Conservation (phyloP, 2,113 vertebrate species). For the Myiozetetes cayanensis region DNA sequence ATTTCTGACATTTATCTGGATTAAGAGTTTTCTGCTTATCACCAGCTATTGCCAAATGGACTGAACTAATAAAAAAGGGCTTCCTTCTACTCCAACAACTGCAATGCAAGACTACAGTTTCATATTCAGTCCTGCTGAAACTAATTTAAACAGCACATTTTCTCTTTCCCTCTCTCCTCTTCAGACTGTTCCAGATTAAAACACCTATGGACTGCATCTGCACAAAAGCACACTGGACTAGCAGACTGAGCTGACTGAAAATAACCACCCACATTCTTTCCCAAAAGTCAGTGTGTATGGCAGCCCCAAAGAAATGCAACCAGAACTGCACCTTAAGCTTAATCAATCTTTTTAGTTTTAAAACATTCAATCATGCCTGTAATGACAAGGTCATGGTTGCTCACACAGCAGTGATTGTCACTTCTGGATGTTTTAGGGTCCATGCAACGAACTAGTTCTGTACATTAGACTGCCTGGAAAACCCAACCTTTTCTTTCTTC, state of each 20-base stretch:
- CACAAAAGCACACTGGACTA: neutral
- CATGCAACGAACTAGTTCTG: neutral
- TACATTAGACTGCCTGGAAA: neutral
- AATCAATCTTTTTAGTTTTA: neutral
- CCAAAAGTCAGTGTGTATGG: neutral
- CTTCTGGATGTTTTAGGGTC: neutral
- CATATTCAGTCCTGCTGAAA: neutral
- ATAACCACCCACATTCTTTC: neutral
- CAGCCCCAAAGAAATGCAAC: neutral
- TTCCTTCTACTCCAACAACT: neutral
- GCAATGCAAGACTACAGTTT: neutral
- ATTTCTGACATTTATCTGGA: slow-evolving; percentile 7
- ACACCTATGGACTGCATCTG: neutral
- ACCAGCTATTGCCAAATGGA: neutral
- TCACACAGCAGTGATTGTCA: neutral
- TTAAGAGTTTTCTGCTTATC: neutral
- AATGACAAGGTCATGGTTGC: neutral
- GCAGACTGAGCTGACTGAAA: neutral
- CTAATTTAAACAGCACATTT: neutral
- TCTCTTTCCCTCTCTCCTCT: neutral
- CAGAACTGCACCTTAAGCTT: neutral
- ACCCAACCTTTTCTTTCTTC: neutral
- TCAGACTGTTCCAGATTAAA: neutral
- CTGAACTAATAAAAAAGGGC: neutral
- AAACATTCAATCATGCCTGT: neutral